Evolutionary conservation across 2,113 vertebrate species (phyloP).

Genomic region (Grallaria varia): DNA sequence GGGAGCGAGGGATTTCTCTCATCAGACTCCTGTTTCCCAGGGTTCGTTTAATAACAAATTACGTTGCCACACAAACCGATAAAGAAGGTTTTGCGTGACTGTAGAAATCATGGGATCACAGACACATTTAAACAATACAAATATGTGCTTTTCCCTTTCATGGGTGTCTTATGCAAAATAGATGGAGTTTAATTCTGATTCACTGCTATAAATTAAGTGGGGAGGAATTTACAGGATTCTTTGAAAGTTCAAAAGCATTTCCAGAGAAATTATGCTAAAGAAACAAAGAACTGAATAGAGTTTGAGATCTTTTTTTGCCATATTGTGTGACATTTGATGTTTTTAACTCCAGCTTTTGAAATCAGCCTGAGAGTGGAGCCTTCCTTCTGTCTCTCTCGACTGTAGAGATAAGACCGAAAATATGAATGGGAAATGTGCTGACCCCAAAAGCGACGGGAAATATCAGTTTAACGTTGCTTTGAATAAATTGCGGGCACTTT

Average conservation of each 20-base stretch:
- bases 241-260: not conserved
- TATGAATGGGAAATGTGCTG: not conserved
- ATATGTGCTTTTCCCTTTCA: not conserved
- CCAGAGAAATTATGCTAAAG: not conserved
- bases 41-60: not conserved
- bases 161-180: accelerated
- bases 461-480: not conserved
- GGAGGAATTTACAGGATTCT: not conserved
- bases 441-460: not conserved
- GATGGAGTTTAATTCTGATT: not conserved
- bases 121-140: accelerated
- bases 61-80: not conserved
- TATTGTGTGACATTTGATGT: not conserved
- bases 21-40: not conserved
- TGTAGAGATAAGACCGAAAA: not conserved
- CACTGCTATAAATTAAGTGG: not conserved
- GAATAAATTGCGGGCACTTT: not conserved
- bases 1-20: not conserved
- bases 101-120: not conserved
- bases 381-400: not conserved
- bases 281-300: not conserved
- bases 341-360: conserved; percentile 37
- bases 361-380: not conserved
- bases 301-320: not conserved
- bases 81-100: not conserved